These are phyloP conservation scores for Numida meleagris DNA, from an alignment of 2,113 vertebrate species.

Conservation along the genomic window DNA sequence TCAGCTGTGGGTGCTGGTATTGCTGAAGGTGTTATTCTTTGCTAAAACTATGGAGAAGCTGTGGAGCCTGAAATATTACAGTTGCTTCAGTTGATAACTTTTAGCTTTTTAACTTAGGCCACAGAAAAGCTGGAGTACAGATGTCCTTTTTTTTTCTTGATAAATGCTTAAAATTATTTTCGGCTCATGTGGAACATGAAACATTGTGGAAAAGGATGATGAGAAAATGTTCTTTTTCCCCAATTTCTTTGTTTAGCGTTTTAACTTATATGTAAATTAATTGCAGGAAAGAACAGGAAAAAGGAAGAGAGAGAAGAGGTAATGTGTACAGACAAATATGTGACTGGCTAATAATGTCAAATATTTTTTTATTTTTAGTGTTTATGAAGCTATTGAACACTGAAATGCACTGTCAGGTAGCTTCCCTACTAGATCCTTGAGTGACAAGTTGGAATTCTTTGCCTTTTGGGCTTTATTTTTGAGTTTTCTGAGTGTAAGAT, in stretches of 20 bases:
- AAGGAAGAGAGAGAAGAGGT: neutral
- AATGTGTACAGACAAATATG: neutral
- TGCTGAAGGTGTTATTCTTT: neutral
- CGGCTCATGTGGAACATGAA: neutral
- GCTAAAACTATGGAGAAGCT: neutral
- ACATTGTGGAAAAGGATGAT: neutral
- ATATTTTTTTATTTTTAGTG: neutral
- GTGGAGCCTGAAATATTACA: neutral
- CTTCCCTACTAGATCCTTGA: neutral
- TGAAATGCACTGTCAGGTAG: neutral
- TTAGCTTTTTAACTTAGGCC: neutral
- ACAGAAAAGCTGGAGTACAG: neutral
- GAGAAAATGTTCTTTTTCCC: neutral
- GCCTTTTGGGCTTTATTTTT: neutral
- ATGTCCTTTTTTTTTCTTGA: neutral
- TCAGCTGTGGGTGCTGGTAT: neutral
- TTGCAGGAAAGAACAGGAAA: neutral
- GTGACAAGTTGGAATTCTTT: neutral
- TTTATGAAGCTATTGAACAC: neutral
- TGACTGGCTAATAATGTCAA: neutral
- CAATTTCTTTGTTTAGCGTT: neutral
- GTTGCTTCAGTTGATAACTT: neutral
- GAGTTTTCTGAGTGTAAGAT: neutral
- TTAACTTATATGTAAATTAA: neutral
- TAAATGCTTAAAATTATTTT: neutral